Conservation (phyloP, 2,888 invertebrate genomes). For the Nephrotoma guestfalica region DNA sequence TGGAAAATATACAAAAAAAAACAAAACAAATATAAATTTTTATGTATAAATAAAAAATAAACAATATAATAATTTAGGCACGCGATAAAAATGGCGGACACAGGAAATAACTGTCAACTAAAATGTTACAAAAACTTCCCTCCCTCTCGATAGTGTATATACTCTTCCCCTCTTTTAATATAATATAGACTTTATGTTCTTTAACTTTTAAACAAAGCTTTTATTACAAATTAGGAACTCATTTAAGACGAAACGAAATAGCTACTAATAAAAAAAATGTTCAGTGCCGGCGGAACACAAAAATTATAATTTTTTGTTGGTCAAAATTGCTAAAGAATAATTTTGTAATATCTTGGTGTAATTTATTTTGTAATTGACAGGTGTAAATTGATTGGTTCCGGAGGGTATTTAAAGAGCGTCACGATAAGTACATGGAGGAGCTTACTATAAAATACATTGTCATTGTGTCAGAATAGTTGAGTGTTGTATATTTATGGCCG, state of each 20-base stretch:
- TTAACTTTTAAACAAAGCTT: background rate
- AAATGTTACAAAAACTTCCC: background rate
- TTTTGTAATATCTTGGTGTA: background rate
- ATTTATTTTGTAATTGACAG: background rate
- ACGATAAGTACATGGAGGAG: background rate
- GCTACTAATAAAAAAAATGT: background rate
- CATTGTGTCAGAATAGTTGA: background rate
- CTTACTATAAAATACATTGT: background rate
- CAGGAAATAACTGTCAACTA: conserved; percentile 5
- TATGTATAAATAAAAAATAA: background rate
- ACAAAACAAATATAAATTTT: background rate
- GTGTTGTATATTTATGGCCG: too few species aligned
- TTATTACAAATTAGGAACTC: background rate
- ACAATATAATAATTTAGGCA: background rate
- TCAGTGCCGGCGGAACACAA: background rate
- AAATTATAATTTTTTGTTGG: background rate
- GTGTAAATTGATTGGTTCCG: background rate
- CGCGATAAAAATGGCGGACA: conserved; percentile 5
- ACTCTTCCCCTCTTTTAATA: background rate
- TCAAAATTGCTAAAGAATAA: background rate
- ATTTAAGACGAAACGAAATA: background rate
- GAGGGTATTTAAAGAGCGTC: background rate
- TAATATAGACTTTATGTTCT: background rate
- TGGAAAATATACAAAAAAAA: conserved; percentile 27
- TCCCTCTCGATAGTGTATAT: background rate